These are phyloP conservation scores for Pseudochirops cupreus DNA, from an alignment of 2,797 vertebrate species.

Conservation along the genomic window DNA sequence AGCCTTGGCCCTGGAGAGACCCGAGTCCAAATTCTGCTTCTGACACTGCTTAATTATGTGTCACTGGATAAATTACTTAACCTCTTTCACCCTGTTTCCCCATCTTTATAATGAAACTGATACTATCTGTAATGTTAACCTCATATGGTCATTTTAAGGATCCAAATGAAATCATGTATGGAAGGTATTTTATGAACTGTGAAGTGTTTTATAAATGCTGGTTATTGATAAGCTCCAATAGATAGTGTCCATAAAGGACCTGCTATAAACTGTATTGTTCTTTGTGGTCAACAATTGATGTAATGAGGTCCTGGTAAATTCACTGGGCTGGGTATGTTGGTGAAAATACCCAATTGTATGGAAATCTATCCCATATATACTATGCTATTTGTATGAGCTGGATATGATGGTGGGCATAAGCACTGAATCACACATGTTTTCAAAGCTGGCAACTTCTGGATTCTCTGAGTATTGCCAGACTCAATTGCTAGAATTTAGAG, in stretches of 20 bases:
- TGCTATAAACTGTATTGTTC: background rate
- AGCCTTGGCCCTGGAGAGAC: background rate
- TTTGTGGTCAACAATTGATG: slow-evolving; percentile 12
- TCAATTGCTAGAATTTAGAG: background rate
- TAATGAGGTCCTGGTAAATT: slow-evolving; percentile 39
- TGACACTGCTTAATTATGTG: background rate
- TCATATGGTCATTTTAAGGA: background rate
- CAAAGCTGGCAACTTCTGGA: background rate
- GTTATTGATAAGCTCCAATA: background rate
- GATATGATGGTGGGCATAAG: background rate
- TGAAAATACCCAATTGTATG: slow-evolving; percentile 30
- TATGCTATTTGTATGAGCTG: slow-evolving; percentile 22
- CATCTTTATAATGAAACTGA: background rate
- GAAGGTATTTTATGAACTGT: background rate
- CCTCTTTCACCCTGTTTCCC: background rate
- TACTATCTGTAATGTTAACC: background rate
- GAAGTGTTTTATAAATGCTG: background rate
- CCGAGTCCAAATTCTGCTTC: background rate
- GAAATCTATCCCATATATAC: background rate
- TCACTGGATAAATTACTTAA: background rate
- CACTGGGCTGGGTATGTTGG: slow-evolving; percentile 31
- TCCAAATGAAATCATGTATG: background rate
- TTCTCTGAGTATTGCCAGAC: background rate
- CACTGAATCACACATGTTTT: slow-evolving; percentile 11
- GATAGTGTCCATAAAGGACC: background rate